A percentile compares a stretch with the other conserved stretches of the same genome.
phyloP scores from a whole-genome alignment of 2,113 vertebrate genomes.

The Plectropomus leopardus region DNA sequence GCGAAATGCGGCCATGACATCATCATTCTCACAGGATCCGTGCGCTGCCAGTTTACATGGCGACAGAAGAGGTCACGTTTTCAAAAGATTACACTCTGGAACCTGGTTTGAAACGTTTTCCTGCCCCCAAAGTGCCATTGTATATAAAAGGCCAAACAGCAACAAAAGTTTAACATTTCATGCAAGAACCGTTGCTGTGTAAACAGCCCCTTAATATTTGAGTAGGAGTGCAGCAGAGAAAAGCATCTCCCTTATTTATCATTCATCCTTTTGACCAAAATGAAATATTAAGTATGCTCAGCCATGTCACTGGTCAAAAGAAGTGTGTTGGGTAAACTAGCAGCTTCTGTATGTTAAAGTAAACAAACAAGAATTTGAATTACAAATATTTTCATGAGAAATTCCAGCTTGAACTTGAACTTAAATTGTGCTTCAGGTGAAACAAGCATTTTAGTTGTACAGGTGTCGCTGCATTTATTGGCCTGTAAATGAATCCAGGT shows the following conservation, averaged over 20 bases:
- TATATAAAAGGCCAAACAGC: too few relatives aligned
- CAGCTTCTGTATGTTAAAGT: neutral
- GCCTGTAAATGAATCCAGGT: constrained; percentile 84
- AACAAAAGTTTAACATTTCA: too few relatives aligned
- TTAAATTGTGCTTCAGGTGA: neutral
- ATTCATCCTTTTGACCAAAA: neutral
- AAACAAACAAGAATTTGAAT: neutral
- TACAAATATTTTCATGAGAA: neutral
- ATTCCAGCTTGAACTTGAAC: neutral
- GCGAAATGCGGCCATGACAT: too few relatives aligned
- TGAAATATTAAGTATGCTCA: neutral
- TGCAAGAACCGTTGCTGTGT: too few relatives aligned
- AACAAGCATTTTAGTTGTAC: neutral
- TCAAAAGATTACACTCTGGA: too few relatives aligned
- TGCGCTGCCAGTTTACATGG: too few relatives aligned
- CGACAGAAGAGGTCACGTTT: too few relatives aligned
- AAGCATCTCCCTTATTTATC: neutral
- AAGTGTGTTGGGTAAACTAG: neutral
- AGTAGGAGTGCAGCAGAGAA: neutral
- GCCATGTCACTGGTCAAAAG: neutral
- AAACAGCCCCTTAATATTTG: too few relatives aligned
- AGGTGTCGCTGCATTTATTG: constrained; percentile 31
- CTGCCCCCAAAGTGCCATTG: too few relatives aligned
- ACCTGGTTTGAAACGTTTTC: too few relatives aligned
- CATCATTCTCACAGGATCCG: too few relatives aligned